Evolutionary conservation across 2,888 invertebrate genomes (phyloP).

Genomic region (Parnassius glacialis): DNA sequence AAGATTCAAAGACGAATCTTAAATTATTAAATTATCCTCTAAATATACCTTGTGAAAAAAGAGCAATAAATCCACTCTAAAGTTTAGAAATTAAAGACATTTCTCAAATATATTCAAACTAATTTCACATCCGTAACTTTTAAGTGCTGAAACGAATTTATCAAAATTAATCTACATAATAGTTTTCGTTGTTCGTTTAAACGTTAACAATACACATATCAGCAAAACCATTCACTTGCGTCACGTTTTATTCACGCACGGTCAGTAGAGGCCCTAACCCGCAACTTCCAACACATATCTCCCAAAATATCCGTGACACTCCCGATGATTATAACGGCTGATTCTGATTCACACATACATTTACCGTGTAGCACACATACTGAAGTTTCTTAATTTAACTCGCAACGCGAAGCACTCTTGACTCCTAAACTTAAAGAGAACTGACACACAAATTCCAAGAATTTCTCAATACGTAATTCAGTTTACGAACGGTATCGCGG

Average conservation of each 20-base stretch:
- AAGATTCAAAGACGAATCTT: no score
- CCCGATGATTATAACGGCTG: conserved; percentile 21
- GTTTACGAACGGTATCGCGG: not conserved
- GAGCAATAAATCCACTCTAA: no score
- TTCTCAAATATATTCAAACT: no score
- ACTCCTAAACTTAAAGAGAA: conserved; percentile 6
- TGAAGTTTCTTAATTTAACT: conserved; percentile 24
- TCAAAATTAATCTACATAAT: no score
- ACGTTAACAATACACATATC: not conserved
- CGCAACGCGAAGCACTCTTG: conserved; percentile 13
- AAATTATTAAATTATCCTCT: no score
- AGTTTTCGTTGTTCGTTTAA: no score
- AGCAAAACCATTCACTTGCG: not conserved
- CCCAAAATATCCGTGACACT: conserved; percentile 36
- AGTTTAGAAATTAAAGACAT: no score
- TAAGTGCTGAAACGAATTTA: no score
- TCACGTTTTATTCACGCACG: conserved; percentile 6
- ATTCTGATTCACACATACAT: conserved; percentile 29
- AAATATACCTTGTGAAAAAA: no score
- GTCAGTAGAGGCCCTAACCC: conserved; percentile 4
- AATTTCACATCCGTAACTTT: no score
- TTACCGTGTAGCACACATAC: conserved; percentile 20
- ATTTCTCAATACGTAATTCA: conserved; percentile 10
- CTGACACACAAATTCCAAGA: conserved; percentile 14
- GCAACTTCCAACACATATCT: conserved; percentile 20